phyloP scores from a whole-genome alignment of 2,797 vertebrate genomes.

The Euthynnus affinis region DNA sequence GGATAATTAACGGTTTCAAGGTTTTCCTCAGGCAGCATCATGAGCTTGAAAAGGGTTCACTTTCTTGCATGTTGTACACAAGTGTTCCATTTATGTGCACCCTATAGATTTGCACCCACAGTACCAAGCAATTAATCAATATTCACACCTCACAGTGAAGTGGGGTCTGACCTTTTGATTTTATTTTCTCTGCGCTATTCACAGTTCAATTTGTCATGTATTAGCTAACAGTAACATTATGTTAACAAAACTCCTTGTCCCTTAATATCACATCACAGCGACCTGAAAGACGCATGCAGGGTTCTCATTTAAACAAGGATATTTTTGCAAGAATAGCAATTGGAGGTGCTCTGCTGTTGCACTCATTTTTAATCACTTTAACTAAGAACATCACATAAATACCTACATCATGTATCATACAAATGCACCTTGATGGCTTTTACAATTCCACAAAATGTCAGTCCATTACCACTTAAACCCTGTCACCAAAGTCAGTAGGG shows the following conservation, averaged over 20 bases:
- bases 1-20: constrained; percentile 48
- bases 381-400: not conserved
- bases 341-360: not conserved
- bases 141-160: constrained; percentile 12
- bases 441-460: not conserved
- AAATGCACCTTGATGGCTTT: not conserved
- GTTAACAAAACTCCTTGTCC: constrained; percentile 2
- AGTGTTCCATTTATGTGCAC: constrained; percentile 19
- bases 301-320: not conserved
- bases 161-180: constrained; percentile 11
- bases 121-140: constrained; percentile 32
- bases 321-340: not conserved
- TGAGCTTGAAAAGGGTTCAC: constrained; percentile 21
- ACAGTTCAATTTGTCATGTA: not conserved
- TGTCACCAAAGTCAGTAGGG: not conserved
- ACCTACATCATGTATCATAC: not conserved
- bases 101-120: constrained; percentile 32
- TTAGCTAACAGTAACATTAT: not conserved
- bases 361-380: not conserved
- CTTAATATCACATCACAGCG: not conserved
- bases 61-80: constrained; percentile 25
- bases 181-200: constrained; percentile 13
- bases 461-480: not conserved
- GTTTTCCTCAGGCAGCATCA: constrained; percentile 32
- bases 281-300: not conserved